Conservation (phyloP, 2,888 invertebrate species). For the Acrocera orbiculus region DNA sequence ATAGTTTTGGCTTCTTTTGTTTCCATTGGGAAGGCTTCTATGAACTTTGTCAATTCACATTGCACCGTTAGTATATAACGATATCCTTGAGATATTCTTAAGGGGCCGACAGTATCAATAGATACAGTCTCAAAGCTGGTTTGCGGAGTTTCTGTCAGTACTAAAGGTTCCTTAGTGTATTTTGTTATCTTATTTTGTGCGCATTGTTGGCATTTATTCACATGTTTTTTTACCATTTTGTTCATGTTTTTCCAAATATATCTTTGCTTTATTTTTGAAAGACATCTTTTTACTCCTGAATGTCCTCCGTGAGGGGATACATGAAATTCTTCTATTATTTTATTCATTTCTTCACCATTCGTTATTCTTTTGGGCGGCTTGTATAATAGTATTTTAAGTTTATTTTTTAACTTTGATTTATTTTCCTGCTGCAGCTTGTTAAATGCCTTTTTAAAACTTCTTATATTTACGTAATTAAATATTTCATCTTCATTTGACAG, state of each 20-base stretch:
- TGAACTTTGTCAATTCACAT: slow-evolving; percentile 7
- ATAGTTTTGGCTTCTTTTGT: slow-evolving; percentile 4
- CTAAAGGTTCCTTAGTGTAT: neutral
- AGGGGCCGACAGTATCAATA: slow-evolving; percentile 7
- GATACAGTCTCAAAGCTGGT: slow-evolving; percentile 4
- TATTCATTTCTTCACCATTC: slow-evolving; percentile 1
- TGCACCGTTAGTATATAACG: slow-evolving; percentile 6
- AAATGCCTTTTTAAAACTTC: neutral
- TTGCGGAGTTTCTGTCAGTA: slow-evolving; percentile 3
- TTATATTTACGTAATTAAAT: neutral
- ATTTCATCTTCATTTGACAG: slow-evolving; percentile 1
- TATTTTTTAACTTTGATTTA: neutral
- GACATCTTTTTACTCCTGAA: neutral
- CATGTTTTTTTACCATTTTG: slow-evolving; percentile 1
- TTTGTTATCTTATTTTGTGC: slow-evolving; percentile 4
- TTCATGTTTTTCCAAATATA: neutral
- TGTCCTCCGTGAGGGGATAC: neutral
- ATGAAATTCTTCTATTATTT: slow-evolving; percentile 8
- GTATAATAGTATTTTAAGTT: slow-evolving; percentile 2
- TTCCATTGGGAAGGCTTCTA: slow-evolving; percentile 3
- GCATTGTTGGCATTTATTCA: slow-evolving; percentile 5
- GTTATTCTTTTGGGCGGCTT: slow-evolving; percentile 4
- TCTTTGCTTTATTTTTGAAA: neutral
- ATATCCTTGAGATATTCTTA: slow-evolving; percentile 3
- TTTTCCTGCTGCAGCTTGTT: neutral